These are phyloP conservation scores for Cathartes aura DNA, from an alignment of 2,113 vertebrate genomes.

Conservation along the genomic window DNA sequence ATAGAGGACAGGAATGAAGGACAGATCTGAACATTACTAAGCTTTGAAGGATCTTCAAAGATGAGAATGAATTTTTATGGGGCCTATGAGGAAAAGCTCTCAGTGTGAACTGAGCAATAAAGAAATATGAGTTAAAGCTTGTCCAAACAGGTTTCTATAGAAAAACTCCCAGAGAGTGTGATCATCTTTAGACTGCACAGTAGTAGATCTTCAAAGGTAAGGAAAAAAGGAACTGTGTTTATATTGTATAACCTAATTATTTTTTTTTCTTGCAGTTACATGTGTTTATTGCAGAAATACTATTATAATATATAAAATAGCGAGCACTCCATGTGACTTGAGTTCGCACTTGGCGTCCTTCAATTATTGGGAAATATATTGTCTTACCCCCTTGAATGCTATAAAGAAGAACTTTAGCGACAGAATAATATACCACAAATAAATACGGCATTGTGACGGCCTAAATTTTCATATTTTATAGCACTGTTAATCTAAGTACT, in stretches of 20 bases:
- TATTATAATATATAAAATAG: background rate
- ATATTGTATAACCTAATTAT: background rate
- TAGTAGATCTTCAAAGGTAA: background rate
- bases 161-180: background rate
- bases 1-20: background rate
- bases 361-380: background rate
- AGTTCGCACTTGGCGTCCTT: background rate
- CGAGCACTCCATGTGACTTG: background rate
- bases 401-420: background rate
- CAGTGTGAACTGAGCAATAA: background rate
- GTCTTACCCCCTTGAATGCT: background rate
- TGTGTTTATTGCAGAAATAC: background rate
- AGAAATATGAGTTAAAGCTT: background rate
- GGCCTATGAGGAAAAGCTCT: background rate
- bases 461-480: background rate
- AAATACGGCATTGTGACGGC: background rate
- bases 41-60: slow-evolving; percentile 24
- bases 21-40: background rate
- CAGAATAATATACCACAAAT: background rate
- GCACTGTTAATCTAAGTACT: background rate
- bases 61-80: background rate
- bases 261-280: background rate
- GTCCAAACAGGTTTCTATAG: background rate
- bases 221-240: background rate
- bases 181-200: background rate